These are phyloP conservation scores for Ephestia elutella DNA, from an alignment of 1,140 invertebrate genomes.

Conservation along the genomic window DNA sequence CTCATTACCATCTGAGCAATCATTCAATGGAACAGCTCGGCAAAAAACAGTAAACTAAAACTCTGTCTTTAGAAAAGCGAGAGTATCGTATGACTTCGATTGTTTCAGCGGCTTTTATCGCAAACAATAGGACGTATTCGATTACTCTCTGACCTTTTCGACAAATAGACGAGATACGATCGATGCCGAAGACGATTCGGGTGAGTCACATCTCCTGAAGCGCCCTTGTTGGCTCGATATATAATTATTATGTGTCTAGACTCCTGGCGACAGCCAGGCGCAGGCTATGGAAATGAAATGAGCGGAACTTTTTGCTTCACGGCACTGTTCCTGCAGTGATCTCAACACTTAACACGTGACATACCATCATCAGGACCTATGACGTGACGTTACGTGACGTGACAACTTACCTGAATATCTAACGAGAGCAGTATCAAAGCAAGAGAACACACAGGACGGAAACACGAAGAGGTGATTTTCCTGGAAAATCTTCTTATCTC, in stretches of 20 bases:
- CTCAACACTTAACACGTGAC: background rate
- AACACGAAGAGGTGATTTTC: conserved; percentile 55
- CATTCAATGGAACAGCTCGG: conserved; percentile 5
- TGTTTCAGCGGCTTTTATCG: conserved; percentile 31
- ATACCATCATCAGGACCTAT: conserved; percentile 3
- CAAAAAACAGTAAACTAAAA: conserved; percentile 1
- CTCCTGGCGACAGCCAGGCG: conserved; percentile 59
- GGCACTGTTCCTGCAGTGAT: background rate
- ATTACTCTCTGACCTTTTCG: conserved; percentile 54
- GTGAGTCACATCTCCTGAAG: conserved; percentile 59
- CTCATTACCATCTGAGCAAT: conserved; percentile 4
- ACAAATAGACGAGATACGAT: conserved; percentile 52
- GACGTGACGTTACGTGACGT: too few relatives aligned
- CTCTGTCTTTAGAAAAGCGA: conserved; percentile 6
- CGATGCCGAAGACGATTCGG: conserved; percentile 57
- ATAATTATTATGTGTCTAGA: conserved; percentile 70
- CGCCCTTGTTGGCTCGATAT: conserved; percentile 63
- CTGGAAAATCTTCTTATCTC: conserved; percentile 56
- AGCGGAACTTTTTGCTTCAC: background rate
- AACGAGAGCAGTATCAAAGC: conserved; percentile 47
- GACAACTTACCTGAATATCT: conserved; percentile 47
- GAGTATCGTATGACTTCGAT: conserved; percentile 19
- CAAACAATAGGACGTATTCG: conserved; percentile 47
- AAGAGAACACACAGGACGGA: conserved; percentile 59
- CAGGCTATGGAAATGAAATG: conserved; percentile 60